Conservation (phyloP, 2,797 vertebrate species). For the Ceryle rudis region DNA sequence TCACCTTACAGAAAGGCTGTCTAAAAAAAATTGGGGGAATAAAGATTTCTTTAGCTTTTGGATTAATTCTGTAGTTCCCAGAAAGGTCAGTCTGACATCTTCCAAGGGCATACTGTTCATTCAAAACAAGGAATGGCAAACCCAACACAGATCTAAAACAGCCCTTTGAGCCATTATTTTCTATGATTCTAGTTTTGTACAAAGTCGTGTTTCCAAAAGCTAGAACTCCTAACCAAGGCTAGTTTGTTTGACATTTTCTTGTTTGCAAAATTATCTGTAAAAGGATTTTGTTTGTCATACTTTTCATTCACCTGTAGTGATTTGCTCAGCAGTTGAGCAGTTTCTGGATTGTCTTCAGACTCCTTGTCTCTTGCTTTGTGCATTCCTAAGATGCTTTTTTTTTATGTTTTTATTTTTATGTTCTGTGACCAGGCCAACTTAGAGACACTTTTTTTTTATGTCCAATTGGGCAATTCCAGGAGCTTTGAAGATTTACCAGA, state of each 20-base stretch:
- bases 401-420: neutral
- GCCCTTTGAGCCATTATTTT: neutral
- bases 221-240: neutral
- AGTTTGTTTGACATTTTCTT: neutral
- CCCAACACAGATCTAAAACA: neutral
- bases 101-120: neutral
- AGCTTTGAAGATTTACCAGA: conserved; percentile 55
- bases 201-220: neutral
- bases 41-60: neutral
- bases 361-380: neutral
- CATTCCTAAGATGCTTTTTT: neutral
- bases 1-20: neutral
- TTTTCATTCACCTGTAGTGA: neutral
- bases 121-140: neutral
- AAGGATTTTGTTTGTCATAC: neutral
- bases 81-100: neutral
- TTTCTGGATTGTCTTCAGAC: neutral
- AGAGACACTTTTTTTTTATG: neutral
- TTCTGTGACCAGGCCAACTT: neutral
- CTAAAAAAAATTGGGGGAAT: neutral
- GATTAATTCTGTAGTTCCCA: neutral
- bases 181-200: neutral
- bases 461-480: conserved; percentile 7
- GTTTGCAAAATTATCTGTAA: neutral
- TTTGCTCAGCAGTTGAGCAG: neutral